Conservation (phyloP, 2,888 invertebrate genomes). For the Invenusta paracnida region DNA sequence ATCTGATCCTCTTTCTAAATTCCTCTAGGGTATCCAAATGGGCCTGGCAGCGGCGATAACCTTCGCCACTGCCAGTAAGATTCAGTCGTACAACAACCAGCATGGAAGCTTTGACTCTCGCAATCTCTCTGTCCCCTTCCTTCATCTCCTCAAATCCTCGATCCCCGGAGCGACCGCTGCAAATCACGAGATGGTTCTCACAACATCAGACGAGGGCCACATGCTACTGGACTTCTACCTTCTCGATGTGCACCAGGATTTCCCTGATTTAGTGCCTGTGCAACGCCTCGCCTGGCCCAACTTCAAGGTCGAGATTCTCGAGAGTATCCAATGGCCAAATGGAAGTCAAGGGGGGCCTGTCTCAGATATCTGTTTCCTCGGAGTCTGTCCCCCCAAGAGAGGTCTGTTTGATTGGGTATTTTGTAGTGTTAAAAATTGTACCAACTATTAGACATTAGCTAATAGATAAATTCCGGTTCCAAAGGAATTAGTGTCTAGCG, state of each 20-base stretch:
- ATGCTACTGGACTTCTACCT: not conserved
- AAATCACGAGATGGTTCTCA: not conserved
- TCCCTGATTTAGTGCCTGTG: not conserved
- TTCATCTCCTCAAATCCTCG: not conserved
- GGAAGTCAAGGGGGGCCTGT: not conserved
- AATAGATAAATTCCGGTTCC: too few species aligned
- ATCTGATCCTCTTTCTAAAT: too few species aligned
- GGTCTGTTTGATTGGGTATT: too few species aligned
- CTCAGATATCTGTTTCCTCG: not conserved
- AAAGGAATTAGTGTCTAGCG: too few species aligned
- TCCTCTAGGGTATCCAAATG: not conserved
- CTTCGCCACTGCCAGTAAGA: not conserved
- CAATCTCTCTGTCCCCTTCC: not conserved
- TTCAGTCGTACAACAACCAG: not conserved
- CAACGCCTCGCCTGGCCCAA: not conserved
- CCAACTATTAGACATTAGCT: too few species aligned
- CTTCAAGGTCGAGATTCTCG: not conserved
- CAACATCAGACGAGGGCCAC: not conserved
- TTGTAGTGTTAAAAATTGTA: too few species aligned
- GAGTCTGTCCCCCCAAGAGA: not conserved
- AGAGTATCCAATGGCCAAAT: not conserved
- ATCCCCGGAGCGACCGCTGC: not conserved
- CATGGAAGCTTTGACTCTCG: not conserved
- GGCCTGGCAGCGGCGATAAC: not conserved
- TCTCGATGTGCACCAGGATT: not conserved